phyloP scores from a whole-genome alignment of 2,888 invertebrate genomes.

The Mystacides longicornis region DNA sequence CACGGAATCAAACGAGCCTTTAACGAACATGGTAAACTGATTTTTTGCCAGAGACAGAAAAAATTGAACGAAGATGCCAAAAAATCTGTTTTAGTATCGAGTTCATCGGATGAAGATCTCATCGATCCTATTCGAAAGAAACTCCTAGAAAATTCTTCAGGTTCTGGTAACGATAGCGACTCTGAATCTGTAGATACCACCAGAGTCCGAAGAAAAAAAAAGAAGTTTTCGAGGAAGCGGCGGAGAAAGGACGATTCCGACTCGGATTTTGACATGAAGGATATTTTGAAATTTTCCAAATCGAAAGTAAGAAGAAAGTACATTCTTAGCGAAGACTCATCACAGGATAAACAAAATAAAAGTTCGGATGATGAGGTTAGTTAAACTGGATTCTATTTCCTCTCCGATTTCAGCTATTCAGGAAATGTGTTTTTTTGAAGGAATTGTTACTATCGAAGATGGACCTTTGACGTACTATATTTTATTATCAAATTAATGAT shows the following conservation, averaged over 20 bases:
- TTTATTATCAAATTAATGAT: no score
- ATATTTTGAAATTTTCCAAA: conserved; percentile 6
- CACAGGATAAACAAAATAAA: not conserved
- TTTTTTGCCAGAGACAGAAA: conserved; percentile 1
- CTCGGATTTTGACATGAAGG: conserved; percentile 12
- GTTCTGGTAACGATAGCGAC: no score
- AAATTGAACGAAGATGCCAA: conserved; percentile 15
- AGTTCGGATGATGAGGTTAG: conserved; percentile 16
- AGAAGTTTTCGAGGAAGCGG: conserved; percentile 13
- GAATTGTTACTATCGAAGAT: no score
- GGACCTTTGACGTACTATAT: no score
- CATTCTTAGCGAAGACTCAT: not conserved
- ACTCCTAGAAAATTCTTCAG: not conserved
- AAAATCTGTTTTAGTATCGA: conserved; percentile 11
- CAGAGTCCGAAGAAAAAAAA: conserved; percentile 1
- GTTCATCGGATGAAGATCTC: conserved; percentile 6
- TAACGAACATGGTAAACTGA: conserved; percentile 10
- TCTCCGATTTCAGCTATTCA: no score
- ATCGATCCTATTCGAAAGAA: not conserved
- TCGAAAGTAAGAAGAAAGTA: conserved; percentile 1
- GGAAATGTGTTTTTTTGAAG: no score
- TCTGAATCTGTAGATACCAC: not conserved
- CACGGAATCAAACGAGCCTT: conserved; percentile 11
- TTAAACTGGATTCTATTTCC: no score
- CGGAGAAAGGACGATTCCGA: conserved; percentile 9